Percentiles rank a stretch among this genome's conserved stretches.
Evolutionary conservation across 1,140 invertebrate species (phyloP).

Genomic region (Caenorhabditis remanei): DNA sequence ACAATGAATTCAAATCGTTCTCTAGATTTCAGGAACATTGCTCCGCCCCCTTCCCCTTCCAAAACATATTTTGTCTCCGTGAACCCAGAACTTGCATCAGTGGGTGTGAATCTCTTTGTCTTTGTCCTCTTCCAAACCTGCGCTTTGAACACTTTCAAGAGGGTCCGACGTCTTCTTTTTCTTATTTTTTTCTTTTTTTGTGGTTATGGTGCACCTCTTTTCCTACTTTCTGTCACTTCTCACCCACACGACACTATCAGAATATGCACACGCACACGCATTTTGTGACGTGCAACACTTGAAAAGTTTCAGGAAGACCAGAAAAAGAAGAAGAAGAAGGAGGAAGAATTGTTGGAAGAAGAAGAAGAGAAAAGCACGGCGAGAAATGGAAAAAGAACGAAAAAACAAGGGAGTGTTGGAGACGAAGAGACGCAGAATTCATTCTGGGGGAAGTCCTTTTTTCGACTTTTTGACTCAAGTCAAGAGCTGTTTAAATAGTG

Average conservation of each 20-base stretch:
- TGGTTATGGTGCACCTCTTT: too few species aligned
- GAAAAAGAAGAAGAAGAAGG: neutral
- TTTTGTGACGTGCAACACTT: conserved; percentile 17
- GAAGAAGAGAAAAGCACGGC: neutral
- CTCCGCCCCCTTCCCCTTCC: neutral
- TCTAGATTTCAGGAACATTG: too few species aligned
- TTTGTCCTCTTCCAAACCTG: neutral
- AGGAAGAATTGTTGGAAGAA: too few species aligned
- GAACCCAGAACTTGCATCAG: too few species aligned
- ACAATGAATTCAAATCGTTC: too few species aligned
- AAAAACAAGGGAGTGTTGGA: conserved; percentile 1
- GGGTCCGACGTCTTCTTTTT: neutral
- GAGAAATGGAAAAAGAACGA: neutral
- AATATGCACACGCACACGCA: conserved; percentile 21
- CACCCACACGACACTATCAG: conserved; percentile 21
- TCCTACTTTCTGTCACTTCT: neutral
- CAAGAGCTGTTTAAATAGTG: neutral
- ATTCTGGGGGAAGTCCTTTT: conserved; percentile 1
- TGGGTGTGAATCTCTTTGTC: neutral
- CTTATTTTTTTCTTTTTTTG: neutral
- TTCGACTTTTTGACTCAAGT: neutral
- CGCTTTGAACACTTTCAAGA: conserved; percentile 21
- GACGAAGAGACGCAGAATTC: conserved; percentile 7
- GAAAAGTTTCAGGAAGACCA: conserved; percentile 17
- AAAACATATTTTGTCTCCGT: neutral